These are phyloP conservation scores for Caenorhabditis uteleia DNA, from an alignment of 2,888 invertebrate genomes.

Conservation along the genomic window DNA sequence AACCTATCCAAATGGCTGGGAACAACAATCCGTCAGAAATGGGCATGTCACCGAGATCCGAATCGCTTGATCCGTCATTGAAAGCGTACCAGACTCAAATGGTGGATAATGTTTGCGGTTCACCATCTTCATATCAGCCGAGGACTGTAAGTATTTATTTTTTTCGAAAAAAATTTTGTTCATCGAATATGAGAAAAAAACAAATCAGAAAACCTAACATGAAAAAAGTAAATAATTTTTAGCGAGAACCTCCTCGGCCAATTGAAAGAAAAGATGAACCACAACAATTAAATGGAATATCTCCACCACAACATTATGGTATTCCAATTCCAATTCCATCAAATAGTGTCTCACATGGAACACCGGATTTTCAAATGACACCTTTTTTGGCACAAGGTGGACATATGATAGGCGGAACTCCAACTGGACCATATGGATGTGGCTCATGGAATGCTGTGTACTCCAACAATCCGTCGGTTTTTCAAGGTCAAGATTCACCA, in stretches of 20 bases:
- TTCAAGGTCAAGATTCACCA: background rate
- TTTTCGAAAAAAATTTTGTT: background rate
- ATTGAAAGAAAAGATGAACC: slow-evolving; percentile 3
- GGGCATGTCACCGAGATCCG: slow-evolving; percentile 74
- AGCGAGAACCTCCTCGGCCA: background rate
- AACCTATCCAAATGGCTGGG: slow-evolving; percentile 78
- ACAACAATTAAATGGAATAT: slow-evolving; percentile 13
- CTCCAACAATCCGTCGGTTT: background rate
- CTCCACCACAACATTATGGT: slow-evolving; percentile 2
- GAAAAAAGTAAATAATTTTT: slow-evolving; percentile 3
- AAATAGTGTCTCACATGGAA: slow-evolving; percentile 23
- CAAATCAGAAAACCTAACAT: background rate
- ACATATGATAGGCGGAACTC: slow-evolving; percentile 32
- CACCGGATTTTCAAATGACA: slow-evolving; percentile 51
- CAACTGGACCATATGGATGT: slow-evolving; percentile 53
- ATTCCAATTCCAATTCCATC: slow-evolving; percentile 34
- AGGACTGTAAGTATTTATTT: slow-evolving; percentile 18
- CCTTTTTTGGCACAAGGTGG: slow-evolving; percentile 49
- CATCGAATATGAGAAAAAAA: background rate
- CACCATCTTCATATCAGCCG: slow-evolving; percentile 51
- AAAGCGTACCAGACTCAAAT: slow-evolving; percentile 92
- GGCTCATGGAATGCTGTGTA: slow-evolving; percentile 41
- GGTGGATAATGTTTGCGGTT: slow-evolving; percentile 96
- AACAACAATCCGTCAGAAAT: slow-evolving; percentile 7
- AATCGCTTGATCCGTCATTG: slow-evolving; percentile 78